phyloP scores from a whole-genome alignment of 2,888 invertebrate species.

The Osmoderma eremita region DNA sequence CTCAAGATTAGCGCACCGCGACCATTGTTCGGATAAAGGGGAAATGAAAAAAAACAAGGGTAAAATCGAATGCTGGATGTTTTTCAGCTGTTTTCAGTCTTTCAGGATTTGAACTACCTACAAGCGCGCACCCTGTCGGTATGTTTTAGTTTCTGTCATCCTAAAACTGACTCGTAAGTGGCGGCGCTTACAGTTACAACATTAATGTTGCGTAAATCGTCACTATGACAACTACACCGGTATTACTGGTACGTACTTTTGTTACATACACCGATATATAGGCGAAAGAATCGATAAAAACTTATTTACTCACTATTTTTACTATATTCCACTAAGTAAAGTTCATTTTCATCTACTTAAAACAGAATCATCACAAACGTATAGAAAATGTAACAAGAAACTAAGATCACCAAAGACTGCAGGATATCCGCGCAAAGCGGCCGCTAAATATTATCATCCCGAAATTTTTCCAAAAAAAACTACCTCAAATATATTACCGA shows the following conservation, averaged over 20 bases:
- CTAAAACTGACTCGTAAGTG: conserved; percentile 49
- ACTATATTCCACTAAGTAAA: no score
- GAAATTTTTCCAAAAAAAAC: no score
- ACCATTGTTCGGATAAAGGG: conserved; percentile 17
- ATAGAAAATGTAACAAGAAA: no score
- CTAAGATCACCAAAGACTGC: no score
- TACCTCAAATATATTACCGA: no score
- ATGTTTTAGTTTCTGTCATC: conserved; percentile 17
- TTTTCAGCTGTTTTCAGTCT: conserved; percentile 35
- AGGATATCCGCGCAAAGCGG: no score
- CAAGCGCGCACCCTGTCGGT: conserved; percentile 41
- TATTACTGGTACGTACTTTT: neutral
- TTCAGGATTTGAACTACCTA: conserved; percentile 37
- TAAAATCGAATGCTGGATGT: conserved; percentile 27
- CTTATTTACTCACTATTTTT: no score
- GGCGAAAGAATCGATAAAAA: no score
- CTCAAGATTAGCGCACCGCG: neutral
- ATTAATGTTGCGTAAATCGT: conserved; percentile 62
- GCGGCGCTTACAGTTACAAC: conserved; percentile 61
- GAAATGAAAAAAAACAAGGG: conserved; percentile 31
- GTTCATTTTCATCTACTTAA: no score
- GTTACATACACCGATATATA: no score
- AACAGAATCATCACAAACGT: no score
- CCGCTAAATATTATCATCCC: no score
- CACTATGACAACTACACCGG: conserved; percentile 56